Evolutionary conservation across 2,797 vertebrate genomes (phyloP), one percentile per base, ranked within the genome.

Genomic region (Gymnodraco acuticeps): DNA sequence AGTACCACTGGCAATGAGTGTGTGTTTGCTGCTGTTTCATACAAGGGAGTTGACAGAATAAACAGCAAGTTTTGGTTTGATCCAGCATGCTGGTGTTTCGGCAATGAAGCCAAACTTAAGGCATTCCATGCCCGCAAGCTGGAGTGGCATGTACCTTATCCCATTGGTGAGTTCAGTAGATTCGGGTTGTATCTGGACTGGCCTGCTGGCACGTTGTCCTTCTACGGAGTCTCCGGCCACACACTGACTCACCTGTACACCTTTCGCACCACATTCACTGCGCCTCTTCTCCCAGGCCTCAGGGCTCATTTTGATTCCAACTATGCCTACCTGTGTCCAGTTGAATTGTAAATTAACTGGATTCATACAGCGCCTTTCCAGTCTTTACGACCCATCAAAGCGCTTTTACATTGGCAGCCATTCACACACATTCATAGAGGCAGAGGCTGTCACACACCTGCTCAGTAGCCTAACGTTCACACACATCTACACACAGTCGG

Each of bases 181-280:
- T 1, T 74, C 10, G 81, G 76, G 10, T 58, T 82, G 43, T 76
- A 56, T 67, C 59, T 85, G 10, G 59, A 85, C 20, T 74, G 70
- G 61, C 2, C 42, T 43, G 61, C 43, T 13, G 79, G 79, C 16
- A 55, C 69, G 27, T 27, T 85, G 64, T 73, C 76, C 43, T 70
- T 55, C 65, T 77, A 79, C 6, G n/a, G 38, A 3, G 67, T 75
- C 33, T 33, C 33, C 33, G 0, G 3, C 1, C 4, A 33, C 33
- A 33, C 33, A 5, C 33, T 7, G 33, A 59, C 0, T 10, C 73
- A 64, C 52, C 3, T 82, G 5, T 3, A 16, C 15, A 77, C 69
- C 14, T 64, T 79, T 5, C 0, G 11, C 1, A 13, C 3, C 50
- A 56, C 0, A 17, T 85, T 85, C 80, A 45, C 15, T 11, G 15